phyloP scores from a whole-genome alignment of 2,797 vertebrate species.

The Tympanoctomys barrerae region DNA sequence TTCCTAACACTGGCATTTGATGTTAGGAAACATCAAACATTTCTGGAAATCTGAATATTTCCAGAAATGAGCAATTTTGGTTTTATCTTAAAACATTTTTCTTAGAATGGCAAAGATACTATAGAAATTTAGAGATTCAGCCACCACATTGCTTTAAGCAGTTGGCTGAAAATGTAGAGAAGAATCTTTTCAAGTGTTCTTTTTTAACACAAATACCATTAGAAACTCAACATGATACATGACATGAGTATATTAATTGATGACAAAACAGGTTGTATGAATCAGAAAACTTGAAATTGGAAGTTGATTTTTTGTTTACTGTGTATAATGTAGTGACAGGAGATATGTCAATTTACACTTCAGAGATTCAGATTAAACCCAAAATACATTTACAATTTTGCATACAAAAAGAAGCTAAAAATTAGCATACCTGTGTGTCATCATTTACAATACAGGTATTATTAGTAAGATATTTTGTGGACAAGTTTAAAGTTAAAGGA shows the following conservation, averaged over 20 bases:
- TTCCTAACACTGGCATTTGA: too few relatives aligned
- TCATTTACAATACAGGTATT: background rate
- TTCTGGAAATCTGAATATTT: background rate
- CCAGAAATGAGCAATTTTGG: background rate
- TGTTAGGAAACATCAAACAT: too few relatives aligned
- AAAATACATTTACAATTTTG: conserved; percentile 13
- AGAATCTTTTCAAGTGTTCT: background rate
- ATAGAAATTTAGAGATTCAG: background rate
- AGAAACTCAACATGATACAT: background rate
- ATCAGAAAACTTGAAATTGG: conserved; percentile 22
- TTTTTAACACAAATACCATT: conserved; percentile 41
- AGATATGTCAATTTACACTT: background rate
- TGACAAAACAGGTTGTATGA: conserved; percentile 32
- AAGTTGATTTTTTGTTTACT: conserved; percentile 5
- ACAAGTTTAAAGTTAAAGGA: background rate
- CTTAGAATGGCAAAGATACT: background rate
- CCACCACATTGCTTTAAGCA: background rate
- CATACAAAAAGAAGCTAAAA: conserved; percentile 23
- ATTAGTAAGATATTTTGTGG: conserved; percentile 1
- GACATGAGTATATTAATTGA: background rate
- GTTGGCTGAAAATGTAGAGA: conserved; percentile 19
- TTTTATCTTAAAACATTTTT: conserved; percentile 5
- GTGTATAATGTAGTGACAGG: background rate
- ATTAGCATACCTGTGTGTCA: background rate
- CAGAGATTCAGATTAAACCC: background rate